phyloP scores from a whole-genome alignment of 2,797 vertebrate genomes.

The Helostoma temminkii region DNA sequence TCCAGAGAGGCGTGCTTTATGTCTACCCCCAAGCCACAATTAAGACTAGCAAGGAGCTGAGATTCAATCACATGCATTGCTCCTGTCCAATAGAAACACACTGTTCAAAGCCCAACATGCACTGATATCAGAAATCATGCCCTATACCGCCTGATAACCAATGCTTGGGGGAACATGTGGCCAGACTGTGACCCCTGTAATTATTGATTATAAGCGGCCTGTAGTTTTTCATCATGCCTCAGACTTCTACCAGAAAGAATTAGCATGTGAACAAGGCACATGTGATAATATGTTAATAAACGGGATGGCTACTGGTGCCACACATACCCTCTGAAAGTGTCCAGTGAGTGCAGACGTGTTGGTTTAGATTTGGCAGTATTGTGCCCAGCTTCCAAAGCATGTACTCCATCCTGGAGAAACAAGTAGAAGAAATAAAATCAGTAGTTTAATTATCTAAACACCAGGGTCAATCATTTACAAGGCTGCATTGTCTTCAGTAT shows the following conservation, averaged over 20 bases:
- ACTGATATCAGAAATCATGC: constrained; percentile 81
- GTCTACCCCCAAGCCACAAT: constrained; percentile 86
- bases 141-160: constrained; percentile 77
- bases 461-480: background rate
- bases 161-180: constrained; percentile 80
- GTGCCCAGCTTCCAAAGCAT: constrained; percentile 33
- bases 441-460: background rate
- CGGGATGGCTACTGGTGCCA: constrained; percentile 45
- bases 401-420: constrained; percentile 59
- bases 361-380: constrained; percentile 59
- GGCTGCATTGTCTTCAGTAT: background rate
- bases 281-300: constrained; percentile 65
- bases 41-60: constrained; percentile 83
- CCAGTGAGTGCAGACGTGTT: constrained; percentile 82
- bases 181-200: constrained; percentile 85
- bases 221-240: constrained; percentile 72
- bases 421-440: constrained; percentile 13
- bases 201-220: constrained; percentile 78
- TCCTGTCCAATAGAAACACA: constrained; percentile 86
- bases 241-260: constrained; percentile 68
- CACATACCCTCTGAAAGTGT: constrained; percentile 85
- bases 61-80: constrained; percentile 89
- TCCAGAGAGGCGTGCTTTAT: constrained; percentile 83
- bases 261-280: constrained; percentile 58
- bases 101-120: constrained; percentile 78